phyloP scores from a whole-genome alignment of 2,113 vertebrate species.

The Heterotilapia buettikoferi region DNA sequence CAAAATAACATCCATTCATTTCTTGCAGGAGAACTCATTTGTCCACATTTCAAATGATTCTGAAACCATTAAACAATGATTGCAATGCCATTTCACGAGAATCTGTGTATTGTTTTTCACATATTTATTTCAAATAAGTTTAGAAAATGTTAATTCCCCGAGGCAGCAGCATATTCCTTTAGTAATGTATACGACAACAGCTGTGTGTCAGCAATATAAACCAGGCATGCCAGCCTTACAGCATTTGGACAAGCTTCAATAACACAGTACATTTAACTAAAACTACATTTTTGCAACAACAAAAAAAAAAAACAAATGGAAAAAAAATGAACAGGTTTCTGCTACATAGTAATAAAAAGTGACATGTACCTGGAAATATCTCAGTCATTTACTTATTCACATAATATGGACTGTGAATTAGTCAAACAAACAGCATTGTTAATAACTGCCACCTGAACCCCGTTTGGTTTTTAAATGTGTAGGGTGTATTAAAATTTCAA shows the following conservation, averaged over 20 bases:
- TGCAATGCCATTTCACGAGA: slow-evolving; percentile 15
- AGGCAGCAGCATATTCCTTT: neutral
- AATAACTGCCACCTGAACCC: neutral
- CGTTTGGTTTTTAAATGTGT: neutral
- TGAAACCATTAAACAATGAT: slow-evolving; percentile 33
- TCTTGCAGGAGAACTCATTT: neutral
- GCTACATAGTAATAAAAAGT: neutral
- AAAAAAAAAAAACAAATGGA: neutral
- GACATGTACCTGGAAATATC: neutral
- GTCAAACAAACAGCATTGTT: neutral
- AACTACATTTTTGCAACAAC: neutral
- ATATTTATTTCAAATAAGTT: slow-evolving; percentile 28
- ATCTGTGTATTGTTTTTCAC: slow-evolving; percentile 20
- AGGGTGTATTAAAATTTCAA: neutral
- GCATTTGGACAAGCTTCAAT: neutral
- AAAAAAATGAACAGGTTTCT: neutral
- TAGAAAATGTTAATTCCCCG: slow-evolving; percentile 26
- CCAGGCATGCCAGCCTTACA: neutral
- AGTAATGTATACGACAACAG: neutral
- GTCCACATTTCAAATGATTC: slow-evolving; percentile 40
- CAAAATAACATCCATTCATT: slow-evolving; percentile 45
- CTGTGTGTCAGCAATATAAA: slow-evolving; percentile 3
- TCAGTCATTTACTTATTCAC: neutral
- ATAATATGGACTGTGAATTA: neutral
- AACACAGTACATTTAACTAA: neutral